Base-by-base conservation (phyloP, 2,113 vertebrate genomes). In the Gnathonemus longibarbis region DNA sequence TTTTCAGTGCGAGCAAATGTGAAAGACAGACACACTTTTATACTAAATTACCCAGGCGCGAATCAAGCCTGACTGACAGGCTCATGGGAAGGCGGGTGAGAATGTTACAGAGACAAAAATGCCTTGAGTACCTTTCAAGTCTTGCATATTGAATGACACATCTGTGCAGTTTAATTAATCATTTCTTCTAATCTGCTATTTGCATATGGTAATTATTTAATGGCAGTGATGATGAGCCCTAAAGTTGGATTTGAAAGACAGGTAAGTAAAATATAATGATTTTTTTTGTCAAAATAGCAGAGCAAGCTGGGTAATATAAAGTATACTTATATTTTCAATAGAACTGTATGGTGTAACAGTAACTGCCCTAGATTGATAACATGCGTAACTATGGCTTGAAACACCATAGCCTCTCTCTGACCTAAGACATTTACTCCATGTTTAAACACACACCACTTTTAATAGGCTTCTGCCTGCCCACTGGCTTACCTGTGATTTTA, bases 131-230 rank as follows among this genome's bases (percentile, higher is more conserved):
- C 92, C 83, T 89, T 92, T 92, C 89, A 87, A 89, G 80, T 91
- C 45, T 90, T 87, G 90, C 91, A 90, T 91, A 89, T 89, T 92
- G 91, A 94, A 92, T 93, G 92, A 86, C 92, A 93, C 94, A 92
- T 94, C 93, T 89, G 92, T 92, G 86, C 92, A 92, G 93, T 94
- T 94, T 93, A 89, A 90, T 93, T 94, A 91, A 93, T 94, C 91
- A 93, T 93, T 90, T 91, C 90, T 90, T 0, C 89, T 0, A 15
- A 24, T 66, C 92, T 90, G 88, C 48, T 91, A 93, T 94, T 94
- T 94, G 93, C 94, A 93, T 94, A 91, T 91, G 90, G 74, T 89
- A 89, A 52, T 83, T 89, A 83, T 53, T 77, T 39, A 77, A 77
- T 77, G 74, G 35, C 10, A 42, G 74, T 77, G 74, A 42, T 13